Conservation (phyloP, 2,888 invertebrate genomes). For the Litoditis marina region DNA sequence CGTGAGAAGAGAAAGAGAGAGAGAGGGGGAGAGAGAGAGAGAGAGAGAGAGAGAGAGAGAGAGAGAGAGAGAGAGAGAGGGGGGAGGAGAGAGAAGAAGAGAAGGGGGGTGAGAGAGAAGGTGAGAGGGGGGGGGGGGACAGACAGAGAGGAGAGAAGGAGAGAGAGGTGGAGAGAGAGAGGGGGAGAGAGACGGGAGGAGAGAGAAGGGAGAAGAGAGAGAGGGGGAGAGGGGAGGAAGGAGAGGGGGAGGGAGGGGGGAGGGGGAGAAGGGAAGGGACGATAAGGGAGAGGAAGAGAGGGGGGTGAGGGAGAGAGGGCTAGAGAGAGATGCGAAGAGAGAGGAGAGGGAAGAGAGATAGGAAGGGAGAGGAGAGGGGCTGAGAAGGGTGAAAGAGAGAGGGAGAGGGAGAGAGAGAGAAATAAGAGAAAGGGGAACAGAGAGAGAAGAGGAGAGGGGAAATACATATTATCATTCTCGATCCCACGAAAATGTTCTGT, state of each 20-base stretch:
- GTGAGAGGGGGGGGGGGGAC: background rate
- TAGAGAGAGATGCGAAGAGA: background rate
- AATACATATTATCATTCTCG: too few relatives aligned
- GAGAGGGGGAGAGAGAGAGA: background rate
- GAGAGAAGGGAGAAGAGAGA: background rate
- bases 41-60: background rate
- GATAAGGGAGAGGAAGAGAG: slow-evolving; percentile 9
- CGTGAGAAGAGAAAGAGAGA: background rate
- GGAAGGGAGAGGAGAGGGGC: background rate
- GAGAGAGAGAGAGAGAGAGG: slow-evolving; percentile 1
- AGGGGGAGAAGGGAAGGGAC: background rate
- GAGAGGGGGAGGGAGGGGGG: background rate
- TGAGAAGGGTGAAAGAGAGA: slow-evolving; percentile 17
- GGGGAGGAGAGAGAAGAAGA: background rate
- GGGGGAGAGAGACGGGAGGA: background rate
- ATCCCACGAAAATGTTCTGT: too few relatives aligned
- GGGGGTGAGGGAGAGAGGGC: slow-evolving; percentile 8
- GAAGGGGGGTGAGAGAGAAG: background rate
- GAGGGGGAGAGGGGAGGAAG: background rate
- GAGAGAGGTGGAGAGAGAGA: background rate
- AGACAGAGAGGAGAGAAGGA: background rate
- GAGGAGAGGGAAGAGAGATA: slow-evolving; percentile 10
- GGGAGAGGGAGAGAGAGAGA: slow-evolving; percentile 2
- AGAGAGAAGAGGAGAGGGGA: background rate
- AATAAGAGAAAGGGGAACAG: background rate